Conservation (phyloP, 2,113 vertebrate genomes). For the Tor tambroides region DNA sequence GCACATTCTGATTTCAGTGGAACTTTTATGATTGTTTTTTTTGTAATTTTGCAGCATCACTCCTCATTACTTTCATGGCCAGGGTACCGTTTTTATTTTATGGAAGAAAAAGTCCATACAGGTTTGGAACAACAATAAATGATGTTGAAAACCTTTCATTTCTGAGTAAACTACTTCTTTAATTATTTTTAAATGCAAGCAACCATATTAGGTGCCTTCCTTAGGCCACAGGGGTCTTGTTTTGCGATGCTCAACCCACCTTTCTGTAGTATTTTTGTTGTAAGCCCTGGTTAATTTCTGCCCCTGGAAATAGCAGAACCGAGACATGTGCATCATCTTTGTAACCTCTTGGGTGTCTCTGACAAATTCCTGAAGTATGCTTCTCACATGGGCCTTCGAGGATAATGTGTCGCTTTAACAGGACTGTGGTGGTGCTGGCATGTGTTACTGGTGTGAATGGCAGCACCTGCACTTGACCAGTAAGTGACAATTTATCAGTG, state of each 20-base stretch:
- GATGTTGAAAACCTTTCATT: background rate
- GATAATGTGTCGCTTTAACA: constrained; percentile 25
- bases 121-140: background rate
- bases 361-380: background rate
- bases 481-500: constrained; percentile 23
- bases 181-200: background rate
- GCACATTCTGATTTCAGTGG: background rate
- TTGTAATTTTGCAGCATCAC: background rate
- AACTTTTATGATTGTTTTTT: background rate
- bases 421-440: constrained; percentile 26
- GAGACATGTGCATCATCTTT: background rate
- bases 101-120: background rate
- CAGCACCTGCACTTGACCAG: background rate
- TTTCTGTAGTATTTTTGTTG: background rate
- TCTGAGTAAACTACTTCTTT: background rate
- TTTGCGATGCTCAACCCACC: background rate
- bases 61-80: background rate
- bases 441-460: constrained; percentile 25
- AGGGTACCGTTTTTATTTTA: background rate
- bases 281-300: background rate
- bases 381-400: constrained; percentile 20
- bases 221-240: background rate
- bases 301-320: background rate
- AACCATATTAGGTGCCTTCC: background rate
- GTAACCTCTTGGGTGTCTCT: constrained; percentile 9